Percentiles rank a stretch among this genome's conserved stretches.
Conservation (phyloP, 2,113 vertebrate species). For the Oceanodroma tethys region DNA sequence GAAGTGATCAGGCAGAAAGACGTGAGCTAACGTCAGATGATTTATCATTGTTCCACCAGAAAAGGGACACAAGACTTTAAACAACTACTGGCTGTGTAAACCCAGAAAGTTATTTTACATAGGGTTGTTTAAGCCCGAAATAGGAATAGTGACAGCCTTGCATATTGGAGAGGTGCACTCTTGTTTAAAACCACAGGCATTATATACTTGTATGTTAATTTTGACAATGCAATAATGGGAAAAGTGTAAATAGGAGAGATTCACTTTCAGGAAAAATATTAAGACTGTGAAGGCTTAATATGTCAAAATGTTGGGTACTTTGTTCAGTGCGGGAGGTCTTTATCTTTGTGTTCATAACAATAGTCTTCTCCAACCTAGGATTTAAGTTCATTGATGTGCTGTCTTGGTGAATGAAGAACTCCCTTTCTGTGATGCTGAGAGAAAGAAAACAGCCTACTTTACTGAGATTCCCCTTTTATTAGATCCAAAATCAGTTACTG, state of each 20-base stretch:
- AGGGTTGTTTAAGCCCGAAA: background rate
- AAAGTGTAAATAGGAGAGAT: background rate
- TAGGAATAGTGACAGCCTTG: background rate
- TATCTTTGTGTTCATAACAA: background rate
- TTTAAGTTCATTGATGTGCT: conserved; percentile 8
- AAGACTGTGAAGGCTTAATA: background rate
- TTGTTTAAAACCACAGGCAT: background rate
- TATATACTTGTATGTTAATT: background rate
- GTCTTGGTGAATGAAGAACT: background rate
- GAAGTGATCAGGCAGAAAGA: conserved; percentile 53
- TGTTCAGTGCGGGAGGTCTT: conserved; percentile 27
- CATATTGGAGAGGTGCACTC: background rate
- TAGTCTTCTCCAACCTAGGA: background rate
- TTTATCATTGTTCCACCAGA: conserved; percentile 36
- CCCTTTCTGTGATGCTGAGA: background rate
- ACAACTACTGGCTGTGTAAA: background rate
- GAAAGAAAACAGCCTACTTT: background rate
- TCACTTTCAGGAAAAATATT: background rate
- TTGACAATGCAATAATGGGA: background rate
- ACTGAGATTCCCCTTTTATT: background rate
- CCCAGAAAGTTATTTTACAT: background rate
- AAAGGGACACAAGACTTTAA: conserved; percentile 4
- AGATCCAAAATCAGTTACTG: background rate
- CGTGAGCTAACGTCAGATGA: background rate
- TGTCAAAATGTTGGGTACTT: conserved; percentile 8